Percentiles rank a stretch among this genome's conserved stretches.
Evolutionary conservation across 2,888 invertebrate genomes (phyloP).

Genomic region (Plemyria rubiginata): DNA sequence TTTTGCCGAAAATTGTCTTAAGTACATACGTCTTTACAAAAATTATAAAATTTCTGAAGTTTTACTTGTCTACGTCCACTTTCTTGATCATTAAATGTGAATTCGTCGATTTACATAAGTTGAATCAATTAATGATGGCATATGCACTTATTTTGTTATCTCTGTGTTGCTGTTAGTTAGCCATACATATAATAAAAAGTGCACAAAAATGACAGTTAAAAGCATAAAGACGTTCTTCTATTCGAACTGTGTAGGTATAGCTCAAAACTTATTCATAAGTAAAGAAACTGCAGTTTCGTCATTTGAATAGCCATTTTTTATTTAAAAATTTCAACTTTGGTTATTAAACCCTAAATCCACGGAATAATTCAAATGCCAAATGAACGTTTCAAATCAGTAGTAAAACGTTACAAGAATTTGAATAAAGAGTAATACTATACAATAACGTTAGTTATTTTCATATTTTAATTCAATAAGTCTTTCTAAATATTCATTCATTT

Average conservation of each 20-base stretch:
- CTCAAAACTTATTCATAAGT: too few species aligned
- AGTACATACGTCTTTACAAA: background rate
- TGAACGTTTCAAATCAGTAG: constrained; percentile 27
- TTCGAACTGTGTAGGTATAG: too few species aligned
- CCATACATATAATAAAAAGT: background rate
- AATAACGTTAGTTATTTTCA: constrained; percentile 81
- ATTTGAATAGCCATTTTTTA: background rate
- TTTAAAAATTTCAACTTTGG: background rate
- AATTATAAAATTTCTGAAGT: constrained; percentile 7
- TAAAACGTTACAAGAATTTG: constrained; percentile 55
- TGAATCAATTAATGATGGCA: background rate
- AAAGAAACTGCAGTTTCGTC: background rate
- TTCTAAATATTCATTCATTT: constrained; percentile 84
- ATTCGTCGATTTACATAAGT: background rate
- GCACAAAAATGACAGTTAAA: constrained; percentile 23
- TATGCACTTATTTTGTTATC: too few species aligned
- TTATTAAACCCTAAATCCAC: background rate
- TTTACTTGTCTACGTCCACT: constrained; percentile 49
- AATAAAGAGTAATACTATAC: constrained; percentile 71
- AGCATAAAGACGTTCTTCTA: background rate
- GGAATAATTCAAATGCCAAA: constrained; percentile 45
- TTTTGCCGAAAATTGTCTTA: background rate
- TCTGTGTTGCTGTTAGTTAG: background rate
- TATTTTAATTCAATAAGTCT: constrained; percentile 84
- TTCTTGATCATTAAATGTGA: constrained; percentile 42